Conservation (phyloP, 92 coral and sea anemone species). For the Siderastrea siderea region DNA sequence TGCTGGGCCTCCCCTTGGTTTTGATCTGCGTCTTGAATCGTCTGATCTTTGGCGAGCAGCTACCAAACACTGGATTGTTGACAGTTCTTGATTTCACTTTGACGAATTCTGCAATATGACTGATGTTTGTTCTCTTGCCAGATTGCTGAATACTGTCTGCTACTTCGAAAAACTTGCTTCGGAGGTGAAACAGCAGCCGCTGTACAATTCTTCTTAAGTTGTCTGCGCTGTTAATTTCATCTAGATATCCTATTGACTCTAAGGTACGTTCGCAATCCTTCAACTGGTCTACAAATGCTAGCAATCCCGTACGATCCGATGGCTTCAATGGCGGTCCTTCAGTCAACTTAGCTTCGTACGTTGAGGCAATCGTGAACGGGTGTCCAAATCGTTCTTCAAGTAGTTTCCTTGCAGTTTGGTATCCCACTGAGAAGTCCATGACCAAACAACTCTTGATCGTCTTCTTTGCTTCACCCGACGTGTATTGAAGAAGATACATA, state of each 20-base stretch:
- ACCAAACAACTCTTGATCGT: constrained; percentile 45
- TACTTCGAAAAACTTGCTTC: constrained; percentile 29
- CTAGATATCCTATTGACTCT: constrained; percentile 55
- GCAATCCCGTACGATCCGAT: constrained; percentile 19
- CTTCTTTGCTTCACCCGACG: constrained; percentile 51
- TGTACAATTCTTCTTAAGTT: constrained; percentile 47
- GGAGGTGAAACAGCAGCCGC: constrained; percentile 52
- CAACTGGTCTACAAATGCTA: constrained; percentile 49
- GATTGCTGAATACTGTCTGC: constrained; percentile 44
- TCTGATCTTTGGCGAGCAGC: neutral
- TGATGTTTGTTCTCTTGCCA: constrained; percentile 27
- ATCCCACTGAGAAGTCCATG: constrained; percentile 37
- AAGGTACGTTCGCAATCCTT: constrained; percentile 46
- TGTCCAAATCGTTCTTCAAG: constrained; percentile 67
- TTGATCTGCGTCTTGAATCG: neutral
- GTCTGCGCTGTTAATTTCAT: constrained; percentile 62
- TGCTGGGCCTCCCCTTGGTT: neutral
- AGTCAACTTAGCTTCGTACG: constrained; percentile 26
- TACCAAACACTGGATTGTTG: constrained; percentile 67
- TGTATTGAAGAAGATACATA: constrained; percentile 55
- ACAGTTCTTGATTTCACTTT: constrained; percentile 12
- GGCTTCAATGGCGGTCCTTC: constrained; percentile 60
- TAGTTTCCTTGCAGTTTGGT: constrained; percentile 38
- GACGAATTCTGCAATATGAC: constrained; percentile 49
- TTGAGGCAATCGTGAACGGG: constrained; percentile 42